Evolutionary conservation across 53 echinoderm and acorn worm genomes (phyloP), one percentile per base, ranked within the genome.

Genomic region (Echinarachnius parma): DNA sequence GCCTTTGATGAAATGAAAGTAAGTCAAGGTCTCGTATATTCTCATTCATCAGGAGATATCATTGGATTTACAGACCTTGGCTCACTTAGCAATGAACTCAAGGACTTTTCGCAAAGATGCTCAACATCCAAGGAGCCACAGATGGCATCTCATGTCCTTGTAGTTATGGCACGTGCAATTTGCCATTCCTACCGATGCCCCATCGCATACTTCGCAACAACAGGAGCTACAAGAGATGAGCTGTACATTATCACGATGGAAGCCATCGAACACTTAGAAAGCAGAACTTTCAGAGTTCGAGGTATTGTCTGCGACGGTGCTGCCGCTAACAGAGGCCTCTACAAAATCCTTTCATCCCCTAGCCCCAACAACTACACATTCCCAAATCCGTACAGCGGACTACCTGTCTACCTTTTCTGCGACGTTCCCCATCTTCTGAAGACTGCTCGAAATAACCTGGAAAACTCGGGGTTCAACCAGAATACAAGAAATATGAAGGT

Each of bases 61-160:
- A 18, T 32, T 31, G 61, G 61, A 31, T 61, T 61, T 32, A 33
- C 33, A n/a, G 22, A 22, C 14, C 61, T 61, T 14, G 61, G 61
- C 19, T 15, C 34, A 2, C 29, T 61, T 14, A n/a, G 35, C 13
- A 22, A 61, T 61, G 61, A 61, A 34, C 34, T 61, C 2, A 34
- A 15, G 15, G 35, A 15, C 3, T 61, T 61, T 34, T 25, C 42
- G 16, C 4, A 21, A 28, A 9, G 24, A 32, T 55, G 54, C 22
- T 15, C 8, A 31, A 3, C 8, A 33, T 9, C 9, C 4, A 42
- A 46, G 26, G 56, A 55, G 1, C n/a, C 22, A 19, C 11, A 34
- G 24, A 9, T 55, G 16, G 74, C 74, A 55, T 32, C 74, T 33
- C 74, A 72, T 55, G 56, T 55, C 1, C 39, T 72, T 30, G 55